Evolutionary conservation across 2,113 vertebrate genomes (phyloP), one percentile per base, ranked within the genome.

Genomic region (Lampris incognitus): DNA sequence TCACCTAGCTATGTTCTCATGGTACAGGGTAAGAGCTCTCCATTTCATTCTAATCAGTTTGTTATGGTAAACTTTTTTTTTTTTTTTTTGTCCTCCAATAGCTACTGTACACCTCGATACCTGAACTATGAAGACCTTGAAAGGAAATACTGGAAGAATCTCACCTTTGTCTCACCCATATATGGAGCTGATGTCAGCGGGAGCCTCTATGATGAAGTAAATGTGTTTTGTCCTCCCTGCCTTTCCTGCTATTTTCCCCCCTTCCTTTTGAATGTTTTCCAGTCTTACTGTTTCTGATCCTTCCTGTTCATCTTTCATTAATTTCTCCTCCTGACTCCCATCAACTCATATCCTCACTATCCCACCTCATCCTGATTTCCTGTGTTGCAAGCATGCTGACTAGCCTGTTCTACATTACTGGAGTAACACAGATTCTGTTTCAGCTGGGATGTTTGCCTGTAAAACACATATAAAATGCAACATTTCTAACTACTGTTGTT

Each of bases 121-220:
- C 95, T 96, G 0, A 98, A 99, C 69, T 99, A 99, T 77, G 98
- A 99, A 90, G 98, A 99, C 79, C 96, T 99, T 69, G 98, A 99
- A 87, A 95, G 98, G 64, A 99, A 99, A 76, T 99, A 99, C 76
- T 99, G 98, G 98, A 99, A 97, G 89, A 99, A 99, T 84, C 94
- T 99, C 42, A 99, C 98, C 0, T 99, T 99, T 69, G 98, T 98
- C n/a, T 95, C 98, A 1, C 96, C 98, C 1, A 99, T 99, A 78
- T 99, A 99, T 0, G 98, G 98, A 54, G 98, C 98, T 48, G 98
- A 99, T 51, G 98, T 99, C 87, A 97, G 97, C 5, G 98, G 97
- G 41, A 97, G 96, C 0, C 95, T 99, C 3, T 99, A 99, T 9
- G 96, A 99, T 84, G 95, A 97, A 95, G 98, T 99, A 69, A 58